These are phyloP conservation scores for Columba livia DNA, from an alignment of 2,113 vertebrate genomes.

Conservation along the genomic window DNA sequence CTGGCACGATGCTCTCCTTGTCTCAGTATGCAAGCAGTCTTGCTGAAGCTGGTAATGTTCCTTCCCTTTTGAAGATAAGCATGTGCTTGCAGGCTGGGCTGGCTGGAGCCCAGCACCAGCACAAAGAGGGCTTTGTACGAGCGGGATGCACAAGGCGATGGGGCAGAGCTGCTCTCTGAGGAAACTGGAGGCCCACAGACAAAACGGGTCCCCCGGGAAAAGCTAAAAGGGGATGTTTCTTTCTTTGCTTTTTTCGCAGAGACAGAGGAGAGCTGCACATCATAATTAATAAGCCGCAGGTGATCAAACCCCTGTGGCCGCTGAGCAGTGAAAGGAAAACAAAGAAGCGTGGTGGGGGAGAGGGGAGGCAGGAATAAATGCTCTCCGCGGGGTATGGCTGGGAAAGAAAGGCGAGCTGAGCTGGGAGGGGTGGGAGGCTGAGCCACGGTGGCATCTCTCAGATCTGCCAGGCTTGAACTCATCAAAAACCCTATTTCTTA, in stretches of 20 bases:
- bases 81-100: not conserved
- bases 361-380: not conserved
- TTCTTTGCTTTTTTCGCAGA: not conserved
- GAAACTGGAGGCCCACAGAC: not conserved
- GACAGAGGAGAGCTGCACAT: not conserved
- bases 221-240: not conserved
- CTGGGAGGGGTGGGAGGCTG: not conserved
- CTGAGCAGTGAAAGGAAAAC: not conserved
- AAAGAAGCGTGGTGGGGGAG: not conserved
- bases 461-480: not conserved
- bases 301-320: not conserved
- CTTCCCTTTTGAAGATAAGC: not conserved
- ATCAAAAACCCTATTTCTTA: not conserved
- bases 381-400: not conserved
- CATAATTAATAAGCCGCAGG: not conserved
- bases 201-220: not conserved
- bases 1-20: rapidly evolving
- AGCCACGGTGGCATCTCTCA: not conserved
- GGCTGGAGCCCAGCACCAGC: constrained; percentile 7
- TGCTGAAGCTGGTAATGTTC: not conserved
- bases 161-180: not conserved
- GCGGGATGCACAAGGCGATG: not conserved
- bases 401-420: not conserved
- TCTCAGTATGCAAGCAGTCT: rapidly evolving
- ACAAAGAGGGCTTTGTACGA: constrained; percentile 39